These are phyloP conservation scores for Pristionchus entomophagus DNA, from an alignment of 2,888 invertebrate species.

Conservation along the genomic window DNA sequence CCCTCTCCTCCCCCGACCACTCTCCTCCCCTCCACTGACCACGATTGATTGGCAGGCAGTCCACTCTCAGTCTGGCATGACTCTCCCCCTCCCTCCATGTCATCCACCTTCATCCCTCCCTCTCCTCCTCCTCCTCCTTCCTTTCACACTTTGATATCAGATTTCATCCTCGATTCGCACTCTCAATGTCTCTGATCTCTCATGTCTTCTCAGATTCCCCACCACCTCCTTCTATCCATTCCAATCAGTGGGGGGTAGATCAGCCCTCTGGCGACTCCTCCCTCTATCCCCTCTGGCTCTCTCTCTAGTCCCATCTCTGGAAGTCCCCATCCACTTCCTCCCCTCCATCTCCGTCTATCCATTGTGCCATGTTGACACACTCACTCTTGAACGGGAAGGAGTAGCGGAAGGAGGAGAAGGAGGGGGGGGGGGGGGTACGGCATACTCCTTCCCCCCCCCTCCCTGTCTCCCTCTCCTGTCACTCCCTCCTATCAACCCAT, in stretches of 20 bases:
- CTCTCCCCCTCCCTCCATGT: neutral
- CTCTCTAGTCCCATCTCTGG: neutral
- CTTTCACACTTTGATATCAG: neutral
- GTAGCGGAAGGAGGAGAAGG: neutral
- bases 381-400: slow-evolving; percentile 29
- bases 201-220: neutral
- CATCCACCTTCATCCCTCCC: neutral
- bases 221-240: neutral
- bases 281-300: neutral
- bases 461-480: slow-evolving; percentile 17
- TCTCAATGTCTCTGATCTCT: neutral
- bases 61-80: slow-evolving; percentile 4
- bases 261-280: no score
- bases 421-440: neutral
- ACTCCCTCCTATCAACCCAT: slow-evolving; percentile 14
- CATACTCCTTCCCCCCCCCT: slow-evolving; percentile 12
- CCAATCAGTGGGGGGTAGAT: neutral
- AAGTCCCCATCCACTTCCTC: no score
- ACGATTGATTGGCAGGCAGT: slow-evolving; percentile 35
- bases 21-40: slow-evolving; percentile 20
- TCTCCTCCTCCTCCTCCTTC: neutral
- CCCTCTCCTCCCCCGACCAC: slow-evolving; percentile 3
- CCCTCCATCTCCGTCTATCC: slow-evolving; percentile 14
- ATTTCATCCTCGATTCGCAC: slow-evolving; percentile 13
- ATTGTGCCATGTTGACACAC: slow-evolving; percentile 30